These are phyloP conservation scores for Dunckerocampus dactyliophorus DNA, from an alignment of 2,113 vertebrate genomes.

Conservation along the genomic window DNA sequence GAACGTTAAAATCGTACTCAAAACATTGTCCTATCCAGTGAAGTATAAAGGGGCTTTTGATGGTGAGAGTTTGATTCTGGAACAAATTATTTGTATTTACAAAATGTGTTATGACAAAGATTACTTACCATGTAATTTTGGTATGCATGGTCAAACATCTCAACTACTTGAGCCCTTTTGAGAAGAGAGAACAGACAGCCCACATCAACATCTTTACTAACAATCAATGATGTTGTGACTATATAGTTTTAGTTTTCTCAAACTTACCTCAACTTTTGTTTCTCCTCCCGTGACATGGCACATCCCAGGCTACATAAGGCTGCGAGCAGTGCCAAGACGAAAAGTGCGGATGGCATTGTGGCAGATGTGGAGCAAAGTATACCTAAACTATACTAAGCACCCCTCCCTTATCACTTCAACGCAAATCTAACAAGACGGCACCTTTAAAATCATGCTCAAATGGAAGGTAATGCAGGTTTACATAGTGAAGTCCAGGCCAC, in stretches of 20 bases:
- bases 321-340: constrained; percentile 53
- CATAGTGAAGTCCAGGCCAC: neutral
- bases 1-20: too few relatives aligned
- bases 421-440: neutral
- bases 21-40: too few relatives aligned
- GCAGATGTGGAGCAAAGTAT: constrained; percentile 7
- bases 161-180: constrained; percentile 90
- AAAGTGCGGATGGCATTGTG: constrained; percentile 52
- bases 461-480: neutral
- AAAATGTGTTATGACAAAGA: too few relatives aligned
- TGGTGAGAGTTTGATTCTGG: neutral
- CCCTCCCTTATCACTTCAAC: neutral
- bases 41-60: too few relatives aligned
- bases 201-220: neutral
- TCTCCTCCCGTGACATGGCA: constrained; percentile 73
- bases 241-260: neutral
- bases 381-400: neutral
- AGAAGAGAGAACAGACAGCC: neutral
- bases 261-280: constrained; percentile 66
- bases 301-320: constrained; percentile 43
- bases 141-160: constrained; percentile 99
- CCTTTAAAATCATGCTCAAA: constrained; percentile 5
- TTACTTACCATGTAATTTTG: constrained; percentile 96
- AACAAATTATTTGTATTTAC: neutral
- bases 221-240: neutral